Percentiles rank a stretch among this genome's conserved stretches.
phyloP scores from a whole-genome alignment of 2,888 invertebrate genomes.

The Diadromus collaris region DNA sequence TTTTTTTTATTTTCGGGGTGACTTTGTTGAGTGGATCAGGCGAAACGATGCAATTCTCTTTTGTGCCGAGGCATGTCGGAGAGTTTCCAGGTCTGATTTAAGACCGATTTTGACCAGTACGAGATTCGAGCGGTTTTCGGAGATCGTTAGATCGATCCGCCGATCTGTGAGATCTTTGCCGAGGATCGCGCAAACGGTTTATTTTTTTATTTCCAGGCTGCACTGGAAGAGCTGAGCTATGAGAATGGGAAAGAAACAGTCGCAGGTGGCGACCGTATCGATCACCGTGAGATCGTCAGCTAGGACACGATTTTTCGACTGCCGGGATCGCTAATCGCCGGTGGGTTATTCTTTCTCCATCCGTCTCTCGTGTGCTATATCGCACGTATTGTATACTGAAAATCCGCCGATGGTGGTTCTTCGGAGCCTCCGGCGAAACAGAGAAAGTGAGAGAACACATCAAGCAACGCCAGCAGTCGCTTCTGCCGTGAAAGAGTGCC shows the following conservation, averaged over 20 bases:
- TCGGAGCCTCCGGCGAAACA: conserved; percentile 9
- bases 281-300: conserved; percentile 55
- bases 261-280: conserved; percentile 55
- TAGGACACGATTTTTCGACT: conserved; percentile 36
- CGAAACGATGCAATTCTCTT: neutral
- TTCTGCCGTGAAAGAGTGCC: conserved; percentile 32
- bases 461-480: conserved; percentile 14
- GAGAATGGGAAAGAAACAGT: conserved; percentile 33
- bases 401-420: conserved; percentile 52
- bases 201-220: neutral
- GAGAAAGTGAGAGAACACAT: conserved; percentile 11
- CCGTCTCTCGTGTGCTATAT: conserved; percentile 49
- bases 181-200: neutral
- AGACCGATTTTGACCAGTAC: neutral
- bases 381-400: conserved; percentile 49
- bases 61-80: neutral
- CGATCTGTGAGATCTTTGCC: neutral
- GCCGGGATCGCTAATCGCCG: conserved; percentile 49
- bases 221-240: neutral
- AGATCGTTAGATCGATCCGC: conserved; percentile 38
- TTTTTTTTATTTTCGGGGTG: neutral
- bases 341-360: neutral
- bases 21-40: neutral
- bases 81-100: neutral
- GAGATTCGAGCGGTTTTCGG: neutral